A percentile compares a stretch with the other conserved stretches of the same genome.
phyloP scores from a whole-genome alignment of 1,140 invertebrate species.

The Stegodyphus dumicola region DNA sequence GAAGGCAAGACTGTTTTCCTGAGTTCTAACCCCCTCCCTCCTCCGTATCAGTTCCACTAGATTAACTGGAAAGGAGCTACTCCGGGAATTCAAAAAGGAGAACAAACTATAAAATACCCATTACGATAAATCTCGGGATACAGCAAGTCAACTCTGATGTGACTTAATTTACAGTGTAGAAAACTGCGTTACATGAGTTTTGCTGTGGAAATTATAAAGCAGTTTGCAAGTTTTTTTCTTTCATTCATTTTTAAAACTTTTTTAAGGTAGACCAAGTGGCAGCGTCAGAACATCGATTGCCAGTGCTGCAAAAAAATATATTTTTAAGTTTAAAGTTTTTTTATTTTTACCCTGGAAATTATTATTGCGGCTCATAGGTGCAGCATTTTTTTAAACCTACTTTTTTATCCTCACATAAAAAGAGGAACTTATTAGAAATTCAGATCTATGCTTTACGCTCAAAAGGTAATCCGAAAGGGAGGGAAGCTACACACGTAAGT shows the following conservation, averaged over 20 bases:
- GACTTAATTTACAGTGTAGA: constrained; percentile 37
- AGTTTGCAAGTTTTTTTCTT: neutral
- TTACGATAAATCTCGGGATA: constrained; percentile 12
- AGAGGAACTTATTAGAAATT: too few species aligned
- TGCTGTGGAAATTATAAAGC: constrained; percentile 15
- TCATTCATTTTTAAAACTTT: neutral
- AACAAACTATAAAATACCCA: constrained; percentile 56
- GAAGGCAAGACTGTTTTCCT: constrained; percentile 15
- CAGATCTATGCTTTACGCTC: too few species aligned
- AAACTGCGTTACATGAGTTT: neutral
- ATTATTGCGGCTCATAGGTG: too few species aligned
- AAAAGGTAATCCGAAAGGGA: too few species aligned
- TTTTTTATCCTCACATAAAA: too few species aligned
- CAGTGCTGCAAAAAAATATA: too few species aligned
- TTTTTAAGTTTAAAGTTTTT: too few species aligned
- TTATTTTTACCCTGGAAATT: too few species aligned
- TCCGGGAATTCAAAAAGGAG: constrained; percentile 12
- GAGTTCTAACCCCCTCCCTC: neutral
- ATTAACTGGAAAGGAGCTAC: constrained; percentile 52
- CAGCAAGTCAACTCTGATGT: constrained; percentile 20
- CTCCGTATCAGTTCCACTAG: constrained; percentile 59
- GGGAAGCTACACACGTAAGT: too few species aligned
- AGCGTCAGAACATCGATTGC: too few species aligned
- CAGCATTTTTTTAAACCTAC: too few species aligned
- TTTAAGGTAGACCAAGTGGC: too few species aligned